Conservation (phyloP, 2,888 invertebrate genomes). For the Isoperla grammatica region DNA sequence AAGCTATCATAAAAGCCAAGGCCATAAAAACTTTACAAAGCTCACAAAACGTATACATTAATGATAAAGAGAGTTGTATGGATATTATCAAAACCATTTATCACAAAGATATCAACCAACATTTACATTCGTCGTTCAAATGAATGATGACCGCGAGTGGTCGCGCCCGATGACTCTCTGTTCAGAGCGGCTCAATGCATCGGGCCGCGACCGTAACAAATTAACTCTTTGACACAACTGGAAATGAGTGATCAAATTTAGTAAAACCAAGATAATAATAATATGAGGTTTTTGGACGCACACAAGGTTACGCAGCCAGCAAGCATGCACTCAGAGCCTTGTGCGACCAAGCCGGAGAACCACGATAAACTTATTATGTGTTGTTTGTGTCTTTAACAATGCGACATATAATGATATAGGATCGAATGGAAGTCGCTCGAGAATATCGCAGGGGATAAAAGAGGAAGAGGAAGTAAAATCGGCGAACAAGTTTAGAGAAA, state of each 20-base stretch:
- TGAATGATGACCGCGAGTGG: slow-evolving; percentile 20
- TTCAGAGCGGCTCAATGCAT: neutral
- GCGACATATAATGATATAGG: slow-evolving; percentile 35
- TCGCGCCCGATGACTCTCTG: neutral
- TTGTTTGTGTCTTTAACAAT: slow-evolving; percentile 17
- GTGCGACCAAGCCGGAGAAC: slow-evolving; percentile 5
- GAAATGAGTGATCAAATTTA: slow-evolving; percentile 30
- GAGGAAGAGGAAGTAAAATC: slow-evolving; percentile 8
- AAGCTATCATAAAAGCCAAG: slow-evolving; percentile 21
- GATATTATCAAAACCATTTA: slow-evolving; percentile 26
- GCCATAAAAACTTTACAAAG: slow-evolving; percentile 25
- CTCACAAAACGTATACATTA: slow-evolving; percentile 24
- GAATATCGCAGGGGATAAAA: slow-evolving; percentile 7
- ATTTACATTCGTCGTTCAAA: slow-evolving; percentile 20
- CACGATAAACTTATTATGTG: slow-evolving; percentile 18
- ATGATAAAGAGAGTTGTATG: slow-evolving; percentile 22
- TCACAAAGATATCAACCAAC: slow-evolving; percentile 24
- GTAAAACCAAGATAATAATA: neutral
- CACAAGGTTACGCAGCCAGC: too few species aligned
- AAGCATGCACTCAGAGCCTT: neutral
- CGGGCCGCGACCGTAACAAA: slow-evolving; percentile 15
- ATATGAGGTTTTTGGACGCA: too few species aligned
- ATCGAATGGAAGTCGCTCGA: slow-evolving; percentile 35
- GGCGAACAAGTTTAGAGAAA: slow-evolving; percentile 8
- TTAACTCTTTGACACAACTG: slow-evolving; percentile 18